Evolutionary conservation across 2,888 invertebrate species (phyloP).

Genomic region (Leucania comma): DNA sequence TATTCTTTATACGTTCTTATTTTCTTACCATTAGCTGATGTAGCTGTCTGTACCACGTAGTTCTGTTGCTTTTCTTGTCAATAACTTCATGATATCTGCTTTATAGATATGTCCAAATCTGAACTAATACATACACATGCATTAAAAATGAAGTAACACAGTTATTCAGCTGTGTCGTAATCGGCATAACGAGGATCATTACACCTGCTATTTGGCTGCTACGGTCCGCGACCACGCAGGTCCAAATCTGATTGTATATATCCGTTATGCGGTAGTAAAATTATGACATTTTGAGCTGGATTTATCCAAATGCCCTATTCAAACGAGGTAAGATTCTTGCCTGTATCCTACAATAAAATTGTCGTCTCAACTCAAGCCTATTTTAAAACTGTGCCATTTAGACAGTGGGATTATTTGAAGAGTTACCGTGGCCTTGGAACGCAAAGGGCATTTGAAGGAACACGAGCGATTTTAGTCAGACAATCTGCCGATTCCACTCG

Average conservation of each 20-base stretch:
- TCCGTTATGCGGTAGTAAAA: conserved; percentile 38
- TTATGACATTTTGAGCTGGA: conserved; percentile 20
- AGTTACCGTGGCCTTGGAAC: no score
- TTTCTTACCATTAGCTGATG: background rate
- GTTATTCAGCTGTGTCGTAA: conserved; percentile 49
- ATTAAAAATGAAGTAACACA: conserved; percentile 27
- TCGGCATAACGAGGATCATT: conserved; percentile 50
- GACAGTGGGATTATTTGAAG: no score
- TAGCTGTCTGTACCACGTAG: no score
- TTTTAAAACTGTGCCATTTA: no score
- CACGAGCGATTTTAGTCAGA: no score
- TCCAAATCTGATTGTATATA: conserved; percentile 39
- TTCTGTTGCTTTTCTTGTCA: conserved; percentile 14
- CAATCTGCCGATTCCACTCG: no score
- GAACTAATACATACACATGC: conserved; percentile 14
- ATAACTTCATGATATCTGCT: conserved; percentile 1
- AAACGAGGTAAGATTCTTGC: background rate
- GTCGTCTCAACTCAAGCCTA: no score
- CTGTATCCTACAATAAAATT: background rate
- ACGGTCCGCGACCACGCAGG: conserved; percentile 57
- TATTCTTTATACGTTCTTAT: no score
- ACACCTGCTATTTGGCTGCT: conserved; percentile 49
- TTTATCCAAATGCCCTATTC: conserved; percentile 1
- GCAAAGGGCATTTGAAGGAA: no score
- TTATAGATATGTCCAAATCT: conserved; percentile 35